A percentile compares a stretch with the other conserved stretches of the same genome.
Evolutionary conservation across 2,797 vertebrate species (phyloP).

Genomic region (Geotrypetes seraphini): DNA sequence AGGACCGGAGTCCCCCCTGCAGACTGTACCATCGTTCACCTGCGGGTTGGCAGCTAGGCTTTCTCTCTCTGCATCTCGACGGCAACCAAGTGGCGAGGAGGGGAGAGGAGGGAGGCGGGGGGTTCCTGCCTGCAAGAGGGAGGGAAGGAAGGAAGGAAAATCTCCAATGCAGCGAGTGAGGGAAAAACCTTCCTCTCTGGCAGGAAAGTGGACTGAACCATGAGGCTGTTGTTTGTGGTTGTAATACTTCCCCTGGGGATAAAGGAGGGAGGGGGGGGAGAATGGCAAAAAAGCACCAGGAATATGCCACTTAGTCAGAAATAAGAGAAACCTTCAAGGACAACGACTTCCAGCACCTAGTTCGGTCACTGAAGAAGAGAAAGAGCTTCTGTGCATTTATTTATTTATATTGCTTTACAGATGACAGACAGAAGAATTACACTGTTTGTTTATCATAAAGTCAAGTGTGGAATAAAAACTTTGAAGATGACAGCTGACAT

Average conservation of each 20-base stretch:
- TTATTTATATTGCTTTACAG: no score
- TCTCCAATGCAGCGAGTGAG: neutral
- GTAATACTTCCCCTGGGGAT: constrained; percentile 44
- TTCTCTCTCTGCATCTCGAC: constrained; percentile 30
- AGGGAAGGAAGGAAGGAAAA: neutral
- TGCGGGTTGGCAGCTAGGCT: constrained; percentile 47
- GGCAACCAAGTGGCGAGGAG: constrained; percentile 10
- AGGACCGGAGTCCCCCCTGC: constrained; percentile 64
- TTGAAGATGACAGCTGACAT: no score
- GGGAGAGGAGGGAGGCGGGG: constrained; percentile 7
- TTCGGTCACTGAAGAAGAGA: neutral
- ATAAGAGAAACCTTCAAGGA: constrained; percentile 55
- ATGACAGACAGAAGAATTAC: neutral
- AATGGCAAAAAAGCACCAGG: constrained; percentile 19
- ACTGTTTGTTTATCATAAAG: neutral
- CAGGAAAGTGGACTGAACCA: constrained; percentile 32
- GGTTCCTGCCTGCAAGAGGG: neutral
- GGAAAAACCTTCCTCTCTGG: neutral
- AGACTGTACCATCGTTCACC: constrained; percentile 77
- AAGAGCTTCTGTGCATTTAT: neutral
- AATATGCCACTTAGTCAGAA: constrained; percentile 34
- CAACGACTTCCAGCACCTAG: constrained; percentile 24
- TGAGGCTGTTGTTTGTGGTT: constrained; percentile 38
- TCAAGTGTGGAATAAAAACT: no score
- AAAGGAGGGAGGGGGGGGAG: constrained; percentile 44